Evolutionary conservation across 2,888 invertebrate genomes (phyloP), one percentile per base, ranked within the genome.

Genomic region (Dysmachus trigonus): DNA sequence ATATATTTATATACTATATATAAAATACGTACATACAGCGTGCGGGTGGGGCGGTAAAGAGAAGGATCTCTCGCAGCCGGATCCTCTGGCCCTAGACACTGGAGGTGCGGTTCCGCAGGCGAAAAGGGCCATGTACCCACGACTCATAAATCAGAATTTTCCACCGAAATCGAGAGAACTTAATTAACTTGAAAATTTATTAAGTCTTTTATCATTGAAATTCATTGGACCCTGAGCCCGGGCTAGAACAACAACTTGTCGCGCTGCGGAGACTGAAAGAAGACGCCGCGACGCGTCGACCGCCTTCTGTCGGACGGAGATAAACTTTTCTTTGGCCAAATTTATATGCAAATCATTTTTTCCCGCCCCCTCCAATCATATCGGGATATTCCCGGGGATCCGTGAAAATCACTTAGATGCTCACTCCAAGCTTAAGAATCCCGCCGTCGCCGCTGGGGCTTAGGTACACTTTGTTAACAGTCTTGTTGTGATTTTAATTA

Each of bases 141-240:
- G 72, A 22, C 62, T 71, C 85, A 85, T 85, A 85, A 85, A 85
- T 85, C 85, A 85, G 85, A 85, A 53, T 85, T 85, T 85, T 72
- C 85, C 27, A 85, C 22, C 53, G 71, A 71, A 85, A 62, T 85
- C 85, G 86, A 85, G 86, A 88, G 88, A 90, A 89, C 89, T 89
- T 91, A 91, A 91, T 91, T 91, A 91, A 90, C 89, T 91, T 90
- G 90, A 90, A 90, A 90, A 90, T 91, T 90, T 90, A 90, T 90
- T 88, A 90, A 91, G 90, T 90, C 90, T 88, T 89, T 89, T 90
- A 89, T 89, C 89, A 89, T 88, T 89, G 87, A 89, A 89, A 89
- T 89, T 89, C 89, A 89, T 89, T 88, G 76, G 62, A 38, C 76
- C 83, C 72, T 83, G 83, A 72, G 83, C 83, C 22, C 27, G 22